A percentile compares a stretch with the other conserved stretches of the same genome.
These are phyloP conservation scores for Drosophila meridiana DNA, from an alignment of 2,888 invertebrate species.

Conservation along the genomic window DNA sequence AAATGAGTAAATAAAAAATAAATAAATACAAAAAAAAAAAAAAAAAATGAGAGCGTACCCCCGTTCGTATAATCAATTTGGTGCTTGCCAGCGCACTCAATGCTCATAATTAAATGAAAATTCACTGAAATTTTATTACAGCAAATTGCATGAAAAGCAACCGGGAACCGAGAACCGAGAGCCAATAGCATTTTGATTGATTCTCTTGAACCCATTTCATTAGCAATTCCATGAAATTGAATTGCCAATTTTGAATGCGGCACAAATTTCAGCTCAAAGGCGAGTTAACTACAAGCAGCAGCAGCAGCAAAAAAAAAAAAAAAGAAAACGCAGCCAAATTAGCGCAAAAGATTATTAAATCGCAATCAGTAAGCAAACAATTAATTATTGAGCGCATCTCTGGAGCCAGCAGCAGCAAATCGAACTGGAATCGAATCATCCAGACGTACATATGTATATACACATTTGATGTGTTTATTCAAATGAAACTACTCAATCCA, in stretches of 20 bases:
- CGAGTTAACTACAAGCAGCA: neutral
- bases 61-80: slow-evolving; percentile 61
- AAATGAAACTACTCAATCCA: neutral
- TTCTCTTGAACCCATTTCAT: slow-evolving; percentile 33
- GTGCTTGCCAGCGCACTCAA: slow-evolving; percentile 30
- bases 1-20: slow-evolving; percentile 9
- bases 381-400: neutral
- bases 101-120: slow-evolving; percentile 66
- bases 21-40: neutral
- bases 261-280: slow-evolving; percentile 1
- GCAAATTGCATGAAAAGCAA: slow-evolving; percentile 2
- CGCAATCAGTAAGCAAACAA: neutral
- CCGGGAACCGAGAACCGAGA: neutral
- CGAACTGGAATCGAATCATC: neutral
- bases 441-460: neutral
- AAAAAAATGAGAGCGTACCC: neutral
- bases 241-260: slow-evolving; percentile 17
- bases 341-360: slow-evolving; percentile 11
- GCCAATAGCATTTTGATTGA: slow-evolving; percentile 62
- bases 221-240: slow-evolving; percentile 17
- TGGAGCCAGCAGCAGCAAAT: neutral
- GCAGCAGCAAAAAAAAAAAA: neutral
- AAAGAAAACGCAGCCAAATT: neutral
- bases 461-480: neutral
- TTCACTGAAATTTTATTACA: slow-evolving; percentile 24